Base-by-base conservation (phyloP, 2,113 vertebrate species). In the Rafetus swinhoei region DNA sequence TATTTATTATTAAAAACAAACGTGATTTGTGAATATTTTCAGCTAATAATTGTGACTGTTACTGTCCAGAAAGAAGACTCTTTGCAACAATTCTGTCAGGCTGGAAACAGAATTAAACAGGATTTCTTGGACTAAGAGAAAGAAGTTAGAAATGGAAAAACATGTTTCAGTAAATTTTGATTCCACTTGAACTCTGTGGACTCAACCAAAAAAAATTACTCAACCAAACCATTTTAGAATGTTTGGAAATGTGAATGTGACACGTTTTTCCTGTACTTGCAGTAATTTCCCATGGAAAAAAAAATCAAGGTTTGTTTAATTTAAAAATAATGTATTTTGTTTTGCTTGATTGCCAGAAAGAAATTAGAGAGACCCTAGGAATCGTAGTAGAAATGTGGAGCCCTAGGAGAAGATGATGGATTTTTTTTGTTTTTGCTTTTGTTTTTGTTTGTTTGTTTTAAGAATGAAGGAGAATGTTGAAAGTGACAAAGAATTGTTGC, bases 221-320 rank as follows among this genome's bases (percentile, higher is more conserved):
- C 69, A 82, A 92, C 60, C 62, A 85, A 93, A 93, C 53, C 52
- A 39, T 86, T 94, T 81, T 79, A 60, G 60, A 89, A 82, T 82
- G 88, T 62, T 77, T 86, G 88, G 94, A 94, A 97, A 95, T 77
- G 92, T 25, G 90, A 91, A 65, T 3, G 8, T 79, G 79, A 82
- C 95, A 91, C 81, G 72, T 94, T 95, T 90, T 82, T 55, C 52
- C 88, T 95, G 53, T 32, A 55, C 27, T 74, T 72, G 65, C 79
- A 95, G 93, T 90, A 92, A 97, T 85, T 97, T 96, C 81, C 91
- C 90, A 9, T 93, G 93, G 88, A 92, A 93, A 93, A 91, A 52
- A 90, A 91, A 82, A 56, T 5, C 29, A 88, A 72, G 69, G 55
- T 54, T 96, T 97, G 90, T 94, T 97, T 97, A 91, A 93, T 93